These are phyloP conservation scores for Glaucopsyche alexis DNA, from an alignment of 2,888 invertebrate genomes.

Conservation along the genomic window DNA sequence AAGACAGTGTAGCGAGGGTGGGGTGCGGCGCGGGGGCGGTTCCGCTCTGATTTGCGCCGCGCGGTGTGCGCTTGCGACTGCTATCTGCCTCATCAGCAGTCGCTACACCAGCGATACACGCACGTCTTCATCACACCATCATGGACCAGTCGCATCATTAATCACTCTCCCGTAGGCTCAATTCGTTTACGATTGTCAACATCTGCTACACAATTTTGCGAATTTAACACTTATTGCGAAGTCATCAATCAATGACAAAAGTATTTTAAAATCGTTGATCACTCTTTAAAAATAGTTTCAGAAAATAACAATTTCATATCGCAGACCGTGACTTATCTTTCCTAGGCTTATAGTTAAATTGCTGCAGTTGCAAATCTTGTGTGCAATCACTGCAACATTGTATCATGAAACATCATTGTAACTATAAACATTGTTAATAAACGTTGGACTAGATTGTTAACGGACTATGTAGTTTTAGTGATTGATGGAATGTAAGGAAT, in stretches of 20 bases:
- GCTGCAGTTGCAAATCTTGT: neutral
- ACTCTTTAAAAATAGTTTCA: neutral
- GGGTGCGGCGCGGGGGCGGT: slow-evolving; percentile 33
- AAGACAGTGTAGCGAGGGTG: neutral
- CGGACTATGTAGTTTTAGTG: neutral
- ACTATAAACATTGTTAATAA: neutral
- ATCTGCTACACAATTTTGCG: neutral
- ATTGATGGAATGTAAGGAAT: neutral
- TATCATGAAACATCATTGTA: neutral
- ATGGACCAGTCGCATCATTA: neutral
- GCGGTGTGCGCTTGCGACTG: slow-evolving; percentile 12
- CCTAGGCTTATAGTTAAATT: neutral
- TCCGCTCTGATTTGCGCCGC: slow-evolving; percentile 41
- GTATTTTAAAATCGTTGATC: neutral
- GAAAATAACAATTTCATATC: neutral
- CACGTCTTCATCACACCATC: neutral
- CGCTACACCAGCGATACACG: neutral
- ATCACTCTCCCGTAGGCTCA: neutral
- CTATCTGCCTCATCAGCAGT: neutral
- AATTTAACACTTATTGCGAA: neutral
- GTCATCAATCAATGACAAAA: neutral
- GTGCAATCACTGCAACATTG: neutral
- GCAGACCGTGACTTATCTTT: slow-evolving; percentile 7
- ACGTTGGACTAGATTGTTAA: neutral
- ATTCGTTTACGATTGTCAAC: neutral